phyloP scores from a whole-genome alignment of 2,797 vertebrate species.

The Eulemur rubriventer region DNA sequence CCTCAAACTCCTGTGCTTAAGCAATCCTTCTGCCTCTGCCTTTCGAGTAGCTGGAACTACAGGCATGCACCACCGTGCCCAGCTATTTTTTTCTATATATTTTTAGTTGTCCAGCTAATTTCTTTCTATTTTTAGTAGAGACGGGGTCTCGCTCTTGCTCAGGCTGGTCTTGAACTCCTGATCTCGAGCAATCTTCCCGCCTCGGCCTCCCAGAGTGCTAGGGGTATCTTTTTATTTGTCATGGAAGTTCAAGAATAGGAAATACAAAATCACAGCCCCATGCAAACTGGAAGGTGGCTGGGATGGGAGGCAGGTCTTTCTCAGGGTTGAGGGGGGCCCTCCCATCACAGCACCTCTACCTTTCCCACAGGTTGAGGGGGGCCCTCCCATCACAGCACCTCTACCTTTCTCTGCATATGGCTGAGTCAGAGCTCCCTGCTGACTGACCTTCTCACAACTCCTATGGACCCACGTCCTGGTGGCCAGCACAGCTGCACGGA shows the following conservation, averaged over 20 bases:
- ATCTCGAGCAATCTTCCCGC: too few relatives aligned
- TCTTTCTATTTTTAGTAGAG: too few relatives aligned
- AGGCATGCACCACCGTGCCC: too few relatives aligned
- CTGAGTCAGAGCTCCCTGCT: neutral
- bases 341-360: neutral
- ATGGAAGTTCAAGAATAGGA: neutral
- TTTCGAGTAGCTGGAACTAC: too few relatives aligned
- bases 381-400: neutral
- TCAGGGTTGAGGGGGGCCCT: neutral
- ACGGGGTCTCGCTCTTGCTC: too few relatives aligned
- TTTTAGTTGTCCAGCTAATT: too few relatives aligned
- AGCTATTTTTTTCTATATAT: too few relatives aligned
- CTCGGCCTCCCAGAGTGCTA: too few relatives aligned
- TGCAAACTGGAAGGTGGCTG: neutral
- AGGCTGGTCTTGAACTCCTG: too few relatives aligned
- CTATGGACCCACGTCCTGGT: accelerated
- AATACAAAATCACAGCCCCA: neutral
- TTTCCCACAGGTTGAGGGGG: neutral
- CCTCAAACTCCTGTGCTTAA: too few relatives aligned
- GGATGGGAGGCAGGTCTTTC: neutral
- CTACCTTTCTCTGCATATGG: neutral
- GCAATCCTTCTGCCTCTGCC: too few relatives aligned
- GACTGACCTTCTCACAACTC: neutral
- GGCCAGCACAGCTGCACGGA: neutral
- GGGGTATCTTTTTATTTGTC: neutral